Evolutionary conservation across 1,140 invertebrate genomes (phyloP), one percentile per base, ranked within the genome.

Genomic region (Drosophila lowei): DNA sequence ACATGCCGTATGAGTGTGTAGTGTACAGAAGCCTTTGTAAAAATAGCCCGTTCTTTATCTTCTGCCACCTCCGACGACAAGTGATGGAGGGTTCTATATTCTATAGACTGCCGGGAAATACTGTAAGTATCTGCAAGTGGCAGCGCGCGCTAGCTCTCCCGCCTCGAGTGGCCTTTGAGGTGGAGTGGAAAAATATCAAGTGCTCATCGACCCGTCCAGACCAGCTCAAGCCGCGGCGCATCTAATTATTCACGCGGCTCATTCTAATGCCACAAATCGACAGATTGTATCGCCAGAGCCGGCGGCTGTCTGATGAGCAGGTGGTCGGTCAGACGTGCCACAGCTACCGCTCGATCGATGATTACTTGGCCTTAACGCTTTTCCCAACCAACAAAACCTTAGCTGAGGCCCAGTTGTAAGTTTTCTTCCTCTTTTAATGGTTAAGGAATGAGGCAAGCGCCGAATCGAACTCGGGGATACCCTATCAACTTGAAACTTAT

Each of bases 221-320:
- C 63, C 63, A 72, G 58, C 44, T 64, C 48, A 50, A 59, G 68
- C 23, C 9, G 30, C 9, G 46, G 49, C 67, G 46, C 61, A 57
- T 48, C 72, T 72, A 53, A 80, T 65, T 79, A 79, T 72, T 71
- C 71, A 72, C 62, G 54, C 58, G 43, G 56, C 46, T 62, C 56
- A 42, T 67, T 60, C 72, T 50, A 60, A 49, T 57, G 18, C 54
- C 57, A 64, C 60, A 57, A 58, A 73, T 68, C 60, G 72, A 76
- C 66, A 66, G 47, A 48, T 66, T 77, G 9, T 34, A 4, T 34
- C 9, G 9, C 30, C 30, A 34, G 30, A 34, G 30, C 9, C 9
- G 30, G 43, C 11, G 16, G 28, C 15, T 11, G 21, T 25, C 28
- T 63, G 15, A 61, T 11, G 30, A 34, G 30, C 30, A 34, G 30